These are phyloP conservation scores for Aethes cnicana DNA, from an alignment of 2,888 invertebrate genomes.

Conservation along the genomic window DNA sequence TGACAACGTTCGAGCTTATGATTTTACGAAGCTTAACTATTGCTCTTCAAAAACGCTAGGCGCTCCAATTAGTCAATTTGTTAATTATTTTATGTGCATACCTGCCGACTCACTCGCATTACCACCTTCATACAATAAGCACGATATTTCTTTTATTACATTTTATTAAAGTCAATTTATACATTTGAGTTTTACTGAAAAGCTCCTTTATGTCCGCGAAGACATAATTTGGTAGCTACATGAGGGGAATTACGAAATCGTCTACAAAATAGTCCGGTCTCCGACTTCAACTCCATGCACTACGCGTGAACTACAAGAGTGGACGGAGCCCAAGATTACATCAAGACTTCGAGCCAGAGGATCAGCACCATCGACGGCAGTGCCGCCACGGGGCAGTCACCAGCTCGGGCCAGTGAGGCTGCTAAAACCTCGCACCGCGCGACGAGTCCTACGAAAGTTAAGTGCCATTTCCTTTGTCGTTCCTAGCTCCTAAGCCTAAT, in stretches of 20 bases:
- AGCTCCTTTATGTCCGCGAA: no score
- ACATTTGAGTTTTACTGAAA: no score
- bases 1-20: no score
- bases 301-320: not conserved
- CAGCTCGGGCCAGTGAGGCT: not conserved
- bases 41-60: no score
- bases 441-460: not conserved
- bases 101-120: no score
- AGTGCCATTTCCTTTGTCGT: not conserved
- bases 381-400: not conserved
- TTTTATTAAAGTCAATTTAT: no score
- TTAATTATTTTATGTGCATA: no score
- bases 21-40: no score
- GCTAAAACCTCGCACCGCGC: not conserved
- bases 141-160: no score
- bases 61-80: no score
- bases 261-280: not conserved
- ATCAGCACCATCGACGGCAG: not conserved
- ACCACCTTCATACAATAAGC: no score
- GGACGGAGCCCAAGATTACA: not conserved
- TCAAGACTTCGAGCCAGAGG: not conserved
- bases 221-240: not conserved
- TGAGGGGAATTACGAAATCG: not conserved
- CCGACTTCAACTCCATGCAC: not conserved
- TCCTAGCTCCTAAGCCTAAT: not conserved